phyloP scores from a whole-genome alignment of 1,140 invertebrate genomes.

The Drosophila insularis region DNA sequence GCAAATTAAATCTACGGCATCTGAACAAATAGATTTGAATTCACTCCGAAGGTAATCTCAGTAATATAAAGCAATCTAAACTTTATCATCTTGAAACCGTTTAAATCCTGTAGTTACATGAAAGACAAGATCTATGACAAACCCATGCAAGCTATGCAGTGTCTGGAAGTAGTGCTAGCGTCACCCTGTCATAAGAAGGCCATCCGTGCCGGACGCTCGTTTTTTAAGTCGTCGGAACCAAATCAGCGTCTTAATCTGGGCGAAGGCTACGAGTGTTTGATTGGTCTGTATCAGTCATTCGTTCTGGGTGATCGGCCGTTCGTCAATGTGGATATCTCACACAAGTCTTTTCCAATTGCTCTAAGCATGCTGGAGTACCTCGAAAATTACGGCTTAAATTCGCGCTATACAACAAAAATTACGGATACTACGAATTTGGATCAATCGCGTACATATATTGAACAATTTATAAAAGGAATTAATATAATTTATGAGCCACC shows the following conservation, averaged over 20 bases:
- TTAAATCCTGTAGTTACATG: constrained; percentile 47
- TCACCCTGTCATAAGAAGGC: constrained; percentile 83
- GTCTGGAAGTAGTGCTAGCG: constrained; percentile 91
- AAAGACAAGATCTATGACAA: constrained; percentile 76
- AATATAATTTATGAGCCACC: constrained; percentile 62
- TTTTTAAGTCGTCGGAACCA: constrained; percentile 70
- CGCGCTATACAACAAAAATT: neutral
- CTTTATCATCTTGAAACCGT: neutral
- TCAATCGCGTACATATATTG: neutral
- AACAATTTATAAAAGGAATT: constrained; percentile 52
- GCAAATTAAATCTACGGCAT: constrained; percentile 84
- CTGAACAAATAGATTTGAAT: constrained; percentile 84
- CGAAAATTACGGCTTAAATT: constrained; percentile 9
- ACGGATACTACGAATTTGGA: neutral
- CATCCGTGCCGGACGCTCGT: constrained; percentile 83
- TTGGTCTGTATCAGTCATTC: constrained; percentile 89
- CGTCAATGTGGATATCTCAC: constrained; percentile 90
- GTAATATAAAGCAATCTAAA: neutral
- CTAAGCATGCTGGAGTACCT: constrained; percentile 83
- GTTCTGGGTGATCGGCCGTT: constrained; percentile 87
- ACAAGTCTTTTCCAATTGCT: constrained; percentile 87
- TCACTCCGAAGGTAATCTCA: constrained; percentile 82
- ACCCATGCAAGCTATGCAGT: constrained; percentile 88
- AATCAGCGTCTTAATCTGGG: constrained; percentile 81
- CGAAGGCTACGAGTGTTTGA: constrained; percentile 87